Evolutionary conservation across 1,140 invertebrate genomes (phyloP).

Genomic region (Ceratina australensis): DNA sequence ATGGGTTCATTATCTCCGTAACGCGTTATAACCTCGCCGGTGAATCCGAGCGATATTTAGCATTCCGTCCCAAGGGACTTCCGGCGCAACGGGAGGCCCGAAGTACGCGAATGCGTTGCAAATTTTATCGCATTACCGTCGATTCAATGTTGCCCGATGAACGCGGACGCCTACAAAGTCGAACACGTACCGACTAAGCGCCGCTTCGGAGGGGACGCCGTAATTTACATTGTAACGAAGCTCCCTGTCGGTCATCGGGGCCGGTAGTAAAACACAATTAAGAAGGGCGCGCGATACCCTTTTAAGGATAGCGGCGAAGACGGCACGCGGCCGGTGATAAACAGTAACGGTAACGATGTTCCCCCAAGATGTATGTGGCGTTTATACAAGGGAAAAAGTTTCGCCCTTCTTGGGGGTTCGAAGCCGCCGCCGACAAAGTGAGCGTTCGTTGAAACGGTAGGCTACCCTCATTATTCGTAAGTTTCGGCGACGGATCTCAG

Average conservation of each 20-base stretch:
- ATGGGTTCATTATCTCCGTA: background rate
- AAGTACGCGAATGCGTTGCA: conserved; percentile 9
- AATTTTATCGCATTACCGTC: conserved; percentile 11
- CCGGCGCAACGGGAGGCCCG: background rate
- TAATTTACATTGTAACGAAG: conserved; percentile 12
- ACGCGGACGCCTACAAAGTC: background rate
- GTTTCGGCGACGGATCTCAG: conserved; percentile 45
- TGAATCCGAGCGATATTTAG: background rate
- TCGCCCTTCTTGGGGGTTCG: conserved; percentile 12
- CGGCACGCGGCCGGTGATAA: background rate
- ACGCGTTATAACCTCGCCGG: background rate
- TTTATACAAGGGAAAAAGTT: conserved; percentile 47
- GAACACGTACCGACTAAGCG: background rate
- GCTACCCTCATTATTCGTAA: conserved; percentile 58
- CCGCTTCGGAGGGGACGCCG: too few relatives aligned
- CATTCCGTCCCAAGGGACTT: background rate
- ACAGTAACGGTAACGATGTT: background rate
- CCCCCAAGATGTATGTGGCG: conserved; percentile 11
- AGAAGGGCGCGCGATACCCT: conserved; percentile 16
- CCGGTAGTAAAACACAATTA: conserved; percentile 5
- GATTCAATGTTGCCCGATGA: conserved; percentile 9
- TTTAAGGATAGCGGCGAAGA: conserved; percentile 17
- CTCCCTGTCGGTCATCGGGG: background rate
- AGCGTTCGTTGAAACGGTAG: conserved; percentile 58
- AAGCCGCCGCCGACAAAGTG: conserved; percentile 47